Evolutionary conservation across 2,888 invertebrate genomes (phyloP).

Genomic region (Trimorus sp.): DNA sequence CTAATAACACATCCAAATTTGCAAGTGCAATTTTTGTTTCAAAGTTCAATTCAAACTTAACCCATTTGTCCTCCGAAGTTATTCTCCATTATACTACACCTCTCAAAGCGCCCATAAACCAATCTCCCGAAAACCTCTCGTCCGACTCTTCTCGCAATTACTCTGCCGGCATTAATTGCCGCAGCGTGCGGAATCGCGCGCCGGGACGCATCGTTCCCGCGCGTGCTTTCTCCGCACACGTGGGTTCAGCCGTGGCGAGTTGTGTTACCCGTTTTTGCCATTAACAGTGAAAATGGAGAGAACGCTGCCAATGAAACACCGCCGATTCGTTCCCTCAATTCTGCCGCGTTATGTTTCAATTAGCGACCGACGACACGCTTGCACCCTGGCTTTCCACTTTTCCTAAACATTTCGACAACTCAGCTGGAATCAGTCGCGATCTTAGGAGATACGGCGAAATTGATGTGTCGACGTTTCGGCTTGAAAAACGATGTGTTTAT

Average conservation of each 20-base stretch:
- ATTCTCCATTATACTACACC: too few relatives aligned
- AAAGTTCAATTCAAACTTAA: too few relatives aligned
- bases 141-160: slow-evolving; percentile 27
- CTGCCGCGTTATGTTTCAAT: slow-evolving; percentile 53
- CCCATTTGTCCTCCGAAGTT: too few relatives aligned
- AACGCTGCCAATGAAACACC: slow-evolving; percentile 54
- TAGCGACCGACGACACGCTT: slow-evolving; percentile 24
- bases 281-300: slow-evolving; percentile 55
- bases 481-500: too few relatives aligned
- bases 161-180: slow-evolving; percentile 50
- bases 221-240: slow-evolving; percentile 55
- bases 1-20: too few relatives aligned
- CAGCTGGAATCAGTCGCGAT: too few relatives aligned
- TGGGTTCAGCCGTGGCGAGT: slow-evolving; percentile 44
- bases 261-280: slow-evolving; percentile 58
- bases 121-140: too few relatives aligned
- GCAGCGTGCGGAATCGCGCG: slow-evolving; percentile 13
- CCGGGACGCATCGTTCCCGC: slow-evolving; percentile 21
- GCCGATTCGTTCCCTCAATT: slow-evolving; percentile 50
- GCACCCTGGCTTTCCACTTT: slow-evolving; percentile 33
- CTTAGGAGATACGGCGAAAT: too few relatives aligned
- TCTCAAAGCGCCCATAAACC: too few relatives aligned
- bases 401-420: background rate
- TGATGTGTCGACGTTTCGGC: too few relatives aligned
- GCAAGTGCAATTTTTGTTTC: too few relatives aligned